Base-by-base conservation (phyloP, 92 coral and sea anemone genomes). In the Metridium senile region DNA sequence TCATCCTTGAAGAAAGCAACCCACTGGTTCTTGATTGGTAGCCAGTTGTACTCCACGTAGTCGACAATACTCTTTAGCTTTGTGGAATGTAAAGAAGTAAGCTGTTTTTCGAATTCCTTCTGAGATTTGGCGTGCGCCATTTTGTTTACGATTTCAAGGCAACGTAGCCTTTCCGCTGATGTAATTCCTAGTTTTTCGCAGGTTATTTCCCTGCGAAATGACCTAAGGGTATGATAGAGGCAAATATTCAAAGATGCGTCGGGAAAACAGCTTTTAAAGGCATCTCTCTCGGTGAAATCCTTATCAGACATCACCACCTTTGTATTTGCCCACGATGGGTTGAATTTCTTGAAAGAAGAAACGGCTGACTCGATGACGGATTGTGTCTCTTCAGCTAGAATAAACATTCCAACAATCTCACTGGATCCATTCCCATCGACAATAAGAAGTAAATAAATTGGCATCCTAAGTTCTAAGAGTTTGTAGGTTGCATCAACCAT, bases 401-500 rank as follows among this genome's bases (percentile, higher is more conserved):
- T 2, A 78, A 87, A 87, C 82, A 87, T 76, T 16, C 74, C 79
- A 32, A 70, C 82, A 32, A 83, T 84, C 33, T 83, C 92, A 39
- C 88, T 88, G 70, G 79, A 72, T 9, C 84, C 89, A 72, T 76
- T 77, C 23, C 87, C 87, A 51, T 89, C 88, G 39, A 85, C 59
- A 26, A 77, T 68, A 16, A 68, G 67, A 23, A 85, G 86, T n/a
- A 82, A 75, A 74, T 85, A 89, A 52, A 82, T 68, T 16, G 90
- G 90, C 81, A 85, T 33, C 34, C 88, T 53, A 32, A 76, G 66
- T 25, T 87, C 87, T 76, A 82, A 43, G 10, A 87, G 75, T 66
- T 89, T 89, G 69, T 85, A 85, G 26, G 88, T 78, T 49, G 88
- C 88, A 83, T 83, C 85, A 19, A 83, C 78, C 57, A 85, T 64